Evolutionary conservation across 2,888 invertebrate genomes (phyloP).

Genomic region (Oeneis ivallda): DNA sequence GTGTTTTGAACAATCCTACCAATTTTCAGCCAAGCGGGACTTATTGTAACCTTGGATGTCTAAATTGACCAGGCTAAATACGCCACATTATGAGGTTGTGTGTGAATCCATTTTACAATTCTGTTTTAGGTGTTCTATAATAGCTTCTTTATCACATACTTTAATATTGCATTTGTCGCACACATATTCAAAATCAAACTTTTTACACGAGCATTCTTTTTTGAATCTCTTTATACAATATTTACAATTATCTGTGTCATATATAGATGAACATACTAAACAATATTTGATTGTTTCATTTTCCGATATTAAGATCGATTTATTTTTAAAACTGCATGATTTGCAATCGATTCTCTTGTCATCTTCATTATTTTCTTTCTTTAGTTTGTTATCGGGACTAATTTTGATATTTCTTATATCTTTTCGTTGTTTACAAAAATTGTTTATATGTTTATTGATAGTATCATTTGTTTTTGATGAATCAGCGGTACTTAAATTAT

Average conservation of each 20-base stretch:
- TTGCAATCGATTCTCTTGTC: constrained; percentile 25
- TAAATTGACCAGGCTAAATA: no score
- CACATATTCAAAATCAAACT: neutral
- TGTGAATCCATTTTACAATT: neutral
- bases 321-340: constrained; percentile 35
- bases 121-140: constrained; percentile 30
- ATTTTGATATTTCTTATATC: constrained; percentile 4
- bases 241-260: constrained; percentile 49
- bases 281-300: constrained; percentile 51
- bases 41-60: no score
- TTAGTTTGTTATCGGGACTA: constrained; percentile 1
- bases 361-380: constrained; percentile 30
- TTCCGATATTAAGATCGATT: constrained; percentile 43
- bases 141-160: constrained; percentile 24
- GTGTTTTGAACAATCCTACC: no score
- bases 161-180: constrained; percentile 32
- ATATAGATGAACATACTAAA: constrained; percentile 53
- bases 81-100: neutral
- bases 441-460: constrained; percentile 34
- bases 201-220: constrained; percentile 12
- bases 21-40: no score
- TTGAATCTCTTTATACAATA: constrained; percentile 45
- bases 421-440: constrained; percentile 36
- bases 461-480: neutral
- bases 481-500: neutral